phyloP scores from a whole-genome alignment of 1,140 invertebrate species.

The Coenobita brevimanus region DNA sequence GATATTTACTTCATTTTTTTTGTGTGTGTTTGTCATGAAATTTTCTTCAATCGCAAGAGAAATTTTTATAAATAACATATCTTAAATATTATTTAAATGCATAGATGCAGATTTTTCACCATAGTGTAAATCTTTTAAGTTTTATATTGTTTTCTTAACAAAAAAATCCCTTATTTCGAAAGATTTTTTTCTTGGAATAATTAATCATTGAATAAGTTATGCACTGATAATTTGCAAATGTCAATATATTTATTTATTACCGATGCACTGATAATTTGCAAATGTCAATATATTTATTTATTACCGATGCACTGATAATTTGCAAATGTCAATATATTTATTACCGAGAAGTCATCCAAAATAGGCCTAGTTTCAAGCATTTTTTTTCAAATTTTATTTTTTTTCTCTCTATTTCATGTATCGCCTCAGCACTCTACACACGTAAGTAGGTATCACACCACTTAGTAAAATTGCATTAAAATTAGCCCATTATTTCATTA shows the following conservation, averaged over 20 bases:
- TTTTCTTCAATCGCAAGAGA: neutral
- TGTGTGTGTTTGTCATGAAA: neutral
- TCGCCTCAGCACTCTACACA: no score
- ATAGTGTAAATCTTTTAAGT: neutral
- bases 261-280: neutral
- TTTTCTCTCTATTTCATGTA: no score
- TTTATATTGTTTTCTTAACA: no score
- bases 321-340: no score
- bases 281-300: no score
- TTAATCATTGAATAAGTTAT: neutral
- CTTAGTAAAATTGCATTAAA: no score
- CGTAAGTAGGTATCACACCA: neutral
- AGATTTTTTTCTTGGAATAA: neutral
- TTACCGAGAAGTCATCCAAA: neutral
- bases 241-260: no score
- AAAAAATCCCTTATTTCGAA: constrained; percentile 3
- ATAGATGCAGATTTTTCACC: neutral
- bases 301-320: neutral
- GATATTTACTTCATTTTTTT: neutral
- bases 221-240: constrained; percentile 2
- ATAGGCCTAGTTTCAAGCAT: neutral
- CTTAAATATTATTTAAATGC: neutral
- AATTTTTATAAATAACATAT: no score
- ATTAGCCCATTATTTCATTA: no score
- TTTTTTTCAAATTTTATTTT: no score